Percentiles rank a stretch among this genome's conserved stretches.
Evolutionary conservation across 2,888 invertebrate species (phyloP).

Genomic region (Salticus scenicus): DNA sequence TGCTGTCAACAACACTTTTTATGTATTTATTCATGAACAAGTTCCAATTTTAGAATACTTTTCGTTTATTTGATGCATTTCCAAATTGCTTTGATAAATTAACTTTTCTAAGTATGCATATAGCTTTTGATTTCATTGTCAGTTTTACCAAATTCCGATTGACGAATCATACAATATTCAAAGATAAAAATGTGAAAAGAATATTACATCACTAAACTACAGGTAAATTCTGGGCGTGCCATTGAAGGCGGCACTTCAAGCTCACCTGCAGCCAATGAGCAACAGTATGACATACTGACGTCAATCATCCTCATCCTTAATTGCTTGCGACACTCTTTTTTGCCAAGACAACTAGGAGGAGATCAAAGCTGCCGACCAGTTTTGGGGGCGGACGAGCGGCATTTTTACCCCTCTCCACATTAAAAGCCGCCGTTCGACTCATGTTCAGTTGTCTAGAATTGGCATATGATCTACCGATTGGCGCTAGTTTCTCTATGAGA

Average conservation of each 20-base stretch:
- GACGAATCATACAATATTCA: too few relatives aligned
- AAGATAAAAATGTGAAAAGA: too few relatives aligned
- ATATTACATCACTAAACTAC: not conserved
- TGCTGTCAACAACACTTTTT: too few relatives aligned
- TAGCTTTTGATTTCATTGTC: too few relatives aligned
- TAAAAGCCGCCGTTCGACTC: not conserved
- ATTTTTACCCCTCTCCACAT: not conserved
- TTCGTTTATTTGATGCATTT: too few relatives aligned
- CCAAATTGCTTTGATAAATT: too few relatives aligned
- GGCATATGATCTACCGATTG: not conserved
- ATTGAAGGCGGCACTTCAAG: constrained; percentile 41
- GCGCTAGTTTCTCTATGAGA: too few relatives aligned
- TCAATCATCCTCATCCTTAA: constrained; percentile 22
- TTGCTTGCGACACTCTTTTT: not conserved
- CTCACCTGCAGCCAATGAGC: constrained; percentile 60
- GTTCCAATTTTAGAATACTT: too few relatives aligned
- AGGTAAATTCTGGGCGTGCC: constrained; percentile 43
- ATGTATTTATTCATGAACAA: too few relatives aligned
- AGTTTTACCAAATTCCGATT: too few relatives aligned
- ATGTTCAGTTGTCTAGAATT: not conserved
- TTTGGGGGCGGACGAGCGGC: not conserved
- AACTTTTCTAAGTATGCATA: too few relatives aligned
- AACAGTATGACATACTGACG: constrained; percentile 40
- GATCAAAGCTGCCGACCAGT: not conserved
- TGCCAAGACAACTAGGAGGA: not conserved